Evolutionary conservation across 2,888 invertebrate species (phyloP), one percentile per base, ranked within the genome.

Genomic region (Pammene fasciana): DNA sequence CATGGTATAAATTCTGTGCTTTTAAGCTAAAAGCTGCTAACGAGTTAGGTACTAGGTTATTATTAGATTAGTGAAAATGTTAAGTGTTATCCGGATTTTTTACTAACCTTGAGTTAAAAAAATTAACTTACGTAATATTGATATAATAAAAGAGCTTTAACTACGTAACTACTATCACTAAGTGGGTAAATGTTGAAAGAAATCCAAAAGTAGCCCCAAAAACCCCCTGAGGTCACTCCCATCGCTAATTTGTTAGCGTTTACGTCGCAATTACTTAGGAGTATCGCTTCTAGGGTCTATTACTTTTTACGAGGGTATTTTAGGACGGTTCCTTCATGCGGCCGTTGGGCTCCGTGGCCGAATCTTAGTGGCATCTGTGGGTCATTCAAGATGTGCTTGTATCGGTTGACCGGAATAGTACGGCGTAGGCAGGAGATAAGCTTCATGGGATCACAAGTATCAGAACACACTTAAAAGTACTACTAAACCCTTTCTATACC

Each of bases 271-370:
- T 79, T 79, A 79, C 77, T 77, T 74, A 72, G 75, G 76, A 70
- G 71, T 70, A 73, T 71, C 68, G 57, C 64, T 64, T 71, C 74
- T 71, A 74, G 75, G 75, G 75, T 70, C 78, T 78, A 78, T 82
- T 81, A 77, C 75, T 74, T 80, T 82, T 82, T 82, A 82, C 76
- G 79, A 76, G 72, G 74, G 74, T 76, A 78, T 77, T 81, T 79
- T 74, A 75, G 76, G 73, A 70, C 68, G 73, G 71, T 72, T 73
- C 70, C 52, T 65, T 54, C 38, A 34, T 45, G 48, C 36, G 45
- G n/a, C 45, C 61, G 46, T 38, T 46, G 11, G 38, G 48, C 48
- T 16, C 26, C 45, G 14, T 14, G 38, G 46, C 18, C 38, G 61
- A 55, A 61, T 18, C 16, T 55, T 61, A 55, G 41, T 36, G 46